These are phyloP conservation scores for Hylaea fasciaria DNA, from an alignment of 2,888 invertebrate genomes.

Conservation along the genomic window DNA sequence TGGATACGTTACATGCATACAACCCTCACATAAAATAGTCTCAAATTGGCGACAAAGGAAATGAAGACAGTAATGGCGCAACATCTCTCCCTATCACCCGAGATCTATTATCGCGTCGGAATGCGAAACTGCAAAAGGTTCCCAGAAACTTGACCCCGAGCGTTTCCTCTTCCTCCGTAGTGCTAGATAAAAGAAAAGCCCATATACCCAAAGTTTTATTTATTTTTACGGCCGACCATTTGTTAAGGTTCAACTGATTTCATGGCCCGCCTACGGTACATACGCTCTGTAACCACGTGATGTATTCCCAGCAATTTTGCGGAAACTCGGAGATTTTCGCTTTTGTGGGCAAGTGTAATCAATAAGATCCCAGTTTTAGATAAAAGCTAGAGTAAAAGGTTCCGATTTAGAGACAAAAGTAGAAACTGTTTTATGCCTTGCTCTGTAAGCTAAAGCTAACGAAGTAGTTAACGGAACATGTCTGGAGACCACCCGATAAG, in stretches of 20 bases:
- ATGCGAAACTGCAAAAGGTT: constrained; percentile 57
- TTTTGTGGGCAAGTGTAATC: constrained; percentile 14
- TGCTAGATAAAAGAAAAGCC: constrained; percentile 59
- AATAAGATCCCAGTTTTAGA: constrained; percentile 20
- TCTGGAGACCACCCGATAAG: constrained; percentile 10
- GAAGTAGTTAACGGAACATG: constrained; percentile 1
- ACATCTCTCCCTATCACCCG: constrained; percentile 55
- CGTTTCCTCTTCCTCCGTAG: constrained; percentile 57
- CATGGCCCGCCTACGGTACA: constrained; percentile 45
- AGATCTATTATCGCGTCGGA: constrained; percentile 60
- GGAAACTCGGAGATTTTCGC: constrained; percentile 17
- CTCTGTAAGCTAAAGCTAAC: constrained; percentile 6
- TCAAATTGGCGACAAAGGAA: constrained; percentile 8
- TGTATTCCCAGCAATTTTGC: constrained; percentile 20
- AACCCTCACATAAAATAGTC: not conserved
- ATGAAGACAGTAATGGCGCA: constrained; percentile 27
- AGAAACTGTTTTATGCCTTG: constrained; percentile 6
- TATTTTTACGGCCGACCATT: constrained; percentile 70
- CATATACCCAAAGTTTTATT: constrained; percentile 64
- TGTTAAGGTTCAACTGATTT: constrained; percentile 65
- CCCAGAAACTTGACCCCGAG: constrained; percentile 58
- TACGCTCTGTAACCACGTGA: constrained; percentile 29
- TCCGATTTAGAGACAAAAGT: not conserved
- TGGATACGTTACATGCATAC: too few species aligned
- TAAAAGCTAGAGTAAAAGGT: not conserved